Percentiles rank a stretch among this genome's conserved stretches.
These are phyloP conservation scores for Melitaea athalia DNA, from an alignment of 2,888 invertebrate species.

Conservation along the genomic window DNA sequence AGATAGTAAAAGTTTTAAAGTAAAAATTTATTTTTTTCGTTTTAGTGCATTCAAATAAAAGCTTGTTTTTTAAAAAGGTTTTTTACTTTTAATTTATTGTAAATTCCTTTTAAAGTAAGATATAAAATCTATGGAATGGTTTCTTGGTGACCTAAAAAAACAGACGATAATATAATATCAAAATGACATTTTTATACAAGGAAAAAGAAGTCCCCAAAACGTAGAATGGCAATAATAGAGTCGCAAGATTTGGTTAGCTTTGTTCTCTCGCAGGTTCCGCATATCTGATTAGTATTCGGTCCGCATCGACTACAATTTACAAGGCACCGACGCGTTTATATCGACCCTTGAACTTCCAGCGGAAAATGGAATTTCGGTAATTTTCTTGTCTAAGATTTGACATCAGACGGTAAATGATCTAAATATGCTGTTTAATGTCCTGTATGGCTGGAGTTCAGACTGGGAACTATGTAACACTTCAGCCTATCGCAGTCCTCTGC, in stretches of 20 bases:
- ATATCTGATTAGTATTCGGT: constrained; percentile 18
- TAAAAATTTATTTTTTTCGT: no score
- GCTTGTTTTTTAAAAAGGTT: no score
- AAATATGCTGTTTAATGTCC: not conserved
- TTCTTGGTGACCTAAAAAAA: no score
- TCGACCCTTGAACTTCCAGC: constrained; percentile 11
- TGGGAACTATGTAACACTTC: not conserved
- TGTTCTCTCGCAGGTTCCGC: not conserved
- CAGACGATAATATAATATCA: not conserved
- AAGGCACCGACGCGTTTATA: constrained; percentile 12
- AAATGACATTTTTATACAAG: not conserved
- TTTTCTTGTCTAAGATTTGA: constrained; percentile 17
- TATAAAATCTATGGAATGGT: no score
- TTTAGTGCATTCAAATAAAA: no score
- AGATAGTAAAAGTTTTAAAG: no score
- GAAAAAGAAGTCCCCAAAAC: not conserved
- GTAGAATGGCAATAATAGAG: not conserved
- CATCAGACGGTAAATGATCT: constrained; percentile 6
- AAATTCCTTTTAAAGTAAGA: no score
- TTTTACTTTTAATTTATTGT: no score
- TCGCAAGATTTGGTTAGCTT: not conserved
- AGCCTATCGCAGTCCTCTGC: no score
- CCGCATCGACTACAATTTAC: constrained; percentile 18
- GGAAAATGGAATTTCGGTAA: constrained; percentile 16
- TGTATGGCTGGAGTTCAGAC: not conserved